Evolutionary conservation across 2,888 invertebrate species (phyloP).

Genomic region (Melikaiella ostensackeni): DNA sequence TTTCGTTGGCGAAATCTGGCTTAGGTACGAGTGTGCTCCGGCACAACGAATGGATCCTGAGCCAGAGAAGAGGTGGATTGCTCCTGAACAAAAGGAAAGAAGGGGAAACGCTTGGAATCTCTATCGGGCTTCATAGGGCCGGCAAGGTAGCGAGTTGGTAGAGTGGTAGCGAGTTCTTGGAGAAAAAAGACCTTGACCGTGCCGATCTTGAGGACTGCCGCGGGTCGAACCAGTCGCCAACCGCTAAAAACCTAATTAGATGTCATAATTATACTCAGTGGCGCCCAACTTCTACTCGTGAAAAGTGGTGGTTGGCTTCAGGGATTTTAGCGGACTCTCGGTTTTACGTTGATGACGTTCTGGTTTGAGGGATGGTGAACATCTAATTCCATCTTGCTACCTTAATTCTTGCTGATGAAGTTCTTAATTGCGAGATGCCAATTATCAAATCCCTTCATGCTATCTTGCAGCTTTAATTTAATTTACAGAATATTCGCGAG

Average conservation of each 20-base stretch:
- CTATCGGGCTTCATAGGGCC: slow-evolving; percentile 55
- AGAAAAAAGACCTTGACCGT: slow-evolving; percentile 66
- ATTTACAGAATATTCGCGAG: background rate
- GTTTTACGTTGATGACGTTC: background rate
- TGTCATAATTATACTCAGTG: slow-evolving; percentile 75
- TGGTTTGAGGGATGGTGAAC: too few relatives aligned
- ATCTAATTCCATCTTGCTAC: too few relatives aligned
- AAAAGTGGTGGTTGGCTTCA: background rate
- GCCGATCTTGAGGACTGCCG: slow-evolving; percentile 61
- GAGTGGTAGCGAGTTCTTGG: slow-evolving; percentile 50
- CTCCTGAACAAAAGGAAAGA: slow-evolving; percentile 65
- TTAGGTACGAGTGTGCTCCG: slow-evolving; percentile 1
- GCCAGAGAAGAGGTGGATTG: slow-evolving; percentile 56
- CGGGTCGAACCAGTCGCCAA: slow-evolving; percentile 65
- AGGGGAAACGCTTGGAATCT: slow-evolving; percentile 60
- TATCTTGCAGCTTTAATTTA: background rate
- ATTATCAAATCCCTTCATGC: background rate
- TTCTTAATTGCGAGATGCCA: slow-evolving; percentile 1
- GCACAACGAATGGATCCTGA: slow-evolving; percentile 11
- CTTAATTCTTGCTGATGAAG: slow-evolving; percentile 10
- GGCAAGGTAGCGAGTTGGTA: slow-evolving; percentile 23
- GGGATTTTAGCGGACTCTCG: slow-evolving; percentile 27
- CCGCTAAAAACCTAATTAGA: slow-evolving; percentile 76
- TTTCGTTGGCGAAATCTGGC: slow-evolving; percentile 19
- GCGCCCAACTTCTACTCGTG: slow-evolving; percentile 60